Evolutionary conservation across 2,797 vertebrate genomes (phyloP).

Genomic region (Xiphorhynchus erythropygius): DNA sequence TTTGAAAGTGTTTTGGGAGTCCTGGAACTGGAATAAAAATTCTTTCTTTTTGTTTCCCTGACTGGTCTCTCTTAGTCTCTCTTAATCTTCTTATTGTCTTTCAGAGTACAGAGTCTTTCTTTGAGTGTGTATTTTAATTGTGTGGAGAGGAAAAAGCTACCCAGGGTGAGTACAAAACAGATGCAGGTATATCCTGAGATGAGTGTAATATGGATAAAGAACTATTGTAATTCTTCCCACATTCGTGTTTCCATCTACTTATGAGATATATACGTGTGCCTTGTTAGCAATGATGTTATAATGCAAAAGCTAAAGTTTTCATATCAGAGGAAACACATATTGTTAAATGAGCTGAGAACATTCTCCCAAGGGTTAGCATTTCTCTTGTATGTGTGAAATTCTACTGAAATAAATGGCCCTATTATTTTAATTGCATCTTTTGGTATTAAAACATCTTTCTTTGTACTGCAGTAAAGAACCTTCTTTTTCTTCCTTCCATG

Average conservation of each 20-base stretch:
- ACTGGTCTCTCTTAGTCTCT: not conserved
- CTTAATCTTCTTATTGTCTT: not conserved
- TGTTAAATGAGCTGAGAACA: conserved; percentile 69
- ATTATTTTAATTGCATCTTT: conserved; percentile 74
- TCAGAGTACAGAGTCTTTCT: not conserved
- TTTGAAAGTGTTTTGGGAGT: not conserved
- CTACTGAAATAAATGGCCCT: conserved; percentile 66
- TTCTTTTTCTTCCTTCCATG: conserved; percentile 21
- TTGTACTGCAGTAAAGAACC: conserved; percentile 41
- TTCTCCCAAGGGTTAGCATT: conserved; percentile 68
- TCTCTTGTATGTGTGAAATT: conserved; percentile 58
- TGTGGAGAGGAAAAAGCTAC: not conserved
- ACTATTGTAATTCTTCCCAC: conserved; percentile 46
- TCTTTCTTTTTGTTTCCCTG: not conserved
- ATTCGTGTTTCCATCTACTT: not conserved
- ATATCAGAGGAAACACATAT: conserved; percentile 34
- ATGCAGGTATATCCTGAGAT: conserved; percentile 1
- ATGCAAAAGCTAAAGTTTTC: conserved; percentile 65
- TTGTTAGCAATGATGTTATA: conserved; percentile 65
- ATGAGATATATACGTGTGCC: conserved; percentile 41
- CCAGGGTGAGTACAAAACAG: not conserved
- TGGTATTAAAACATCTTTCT: conserved; percentile 67
- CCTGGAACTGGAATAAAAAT: not conserved
- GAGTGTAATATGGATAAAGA: conserved; percentile 34
- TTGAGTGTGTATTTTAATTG: not conserved